Evolutionary conservation across 2,113 vertebrate genomes (phyloP), one percentile per base, ranked within the genome.

Genomic region (Neotragus pygmaeus): DNA sequence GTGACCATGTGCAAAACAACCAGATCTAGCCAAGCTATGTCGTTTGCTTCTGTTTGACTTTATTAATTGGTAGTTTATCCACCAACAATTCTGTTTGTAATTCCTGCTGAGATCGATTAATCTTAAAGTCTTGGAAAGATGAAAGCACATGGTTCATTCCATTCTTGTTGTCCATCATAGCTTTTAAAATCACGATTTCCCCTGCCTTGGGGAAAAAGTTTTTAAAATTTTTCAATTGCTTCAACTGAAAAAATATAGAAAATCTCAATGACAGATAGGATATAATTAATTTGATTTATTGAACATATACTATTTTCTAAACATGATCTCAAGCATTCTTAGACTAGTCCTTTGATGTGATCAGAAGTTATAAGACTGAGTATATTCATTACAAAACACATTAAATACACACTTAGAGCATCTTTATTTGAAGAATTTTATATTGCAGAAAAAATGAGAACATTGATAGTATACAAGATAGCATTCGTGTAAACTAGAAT

Each of bases 71-170:
- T 75, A 83, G 47, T 81, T 96, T 92, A 84, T 78, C n/a, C 19
- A 77, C 28, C 6, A 86, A 39, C 33, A 77, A 27, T 66, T 95
- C 12, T 77, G n/a, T 91, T 86, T 87, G 28, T 90, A 87, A 90
- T 60, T 92, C 47, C 36, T 90, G 14, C 62, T 66, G 39, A 82
- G n/a, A 77, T 94, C 30, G n/a, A 86, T 85, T 96, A 94, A 94
- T 70, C 30, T 87, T 94, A 78, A 96, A 75, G 53, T 66, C n/a
- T 53, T 83, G 19, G 43, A 43, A 93, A 94, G 49, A 73, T 83
- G 49, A 93, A 92, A 90, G 82, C 5, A 86, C 7, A 3, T 55
- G 45, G 7, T 78, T 83, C 55, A 55, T 81, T 53, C 25, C 27
- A 36, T 39, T 4, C 3, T 89, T 89, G 47, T 81, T 51, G 57